Evolutionary conservation across 2,113 vertebrate species (phyloP).

Genomic region (Spheniscus mendiculus): DNA sequence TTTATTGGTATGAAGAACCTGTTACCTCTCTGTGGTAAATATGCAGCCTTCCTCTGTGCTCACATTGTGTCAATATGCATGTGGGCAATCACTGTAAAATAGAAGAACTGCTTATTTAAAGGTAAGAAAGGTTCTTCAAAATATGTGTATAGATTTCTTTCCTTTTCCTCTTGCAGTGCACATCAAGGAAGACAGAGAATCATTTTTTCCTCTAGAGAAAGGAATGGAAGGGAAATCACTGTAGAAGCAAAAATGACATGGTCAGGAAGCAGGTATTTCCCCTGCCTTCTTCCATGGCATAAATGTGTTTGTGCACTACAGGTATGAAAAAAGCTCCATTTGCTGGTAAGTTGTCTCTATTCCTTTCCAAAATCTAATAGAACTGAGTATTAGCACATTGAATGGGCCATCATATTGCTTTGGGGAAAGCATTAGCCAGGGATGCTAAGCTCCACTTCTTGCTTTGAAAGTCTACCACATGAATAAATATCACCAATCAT

Average conservation of each 20-base stretch:
- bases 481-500: conserved; percentile 46
- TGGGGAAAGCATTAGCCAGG: not conserved
- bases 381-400: not conserved
- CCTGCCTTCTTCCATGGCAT: not conserved
- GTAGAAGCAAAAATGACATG: not conserved
- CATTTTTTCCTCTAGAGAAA: not conserved
- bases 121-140: not conserved
- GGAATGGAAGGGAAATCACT: not conserved
- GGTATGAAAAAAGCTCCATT: not conserved
- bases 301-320: not conserved
- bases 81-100: not conserved
- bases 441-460: not conserved
- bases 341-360: not conserved
- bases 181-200: not conserved
- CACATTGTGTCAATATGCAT: not conserved
- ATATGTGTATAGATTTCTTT: not conserved
- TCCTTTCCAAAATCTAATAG: not conserved
- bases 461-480: conserved; percentile 5
- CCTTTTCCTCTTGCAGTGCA: not conserved
- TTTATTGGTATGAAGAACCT: not conserved
- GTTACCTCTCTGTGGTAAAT: not conserved
- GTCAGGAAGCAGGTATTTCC: not conserved
- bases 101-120: not conserved
- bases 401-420: not conserved
- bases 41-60: not conserved